Evolutionary conservation across 35 echinoderm and acorn worm genomes (phyloP).

Genomic region (Chiridota heheva): DNA sequence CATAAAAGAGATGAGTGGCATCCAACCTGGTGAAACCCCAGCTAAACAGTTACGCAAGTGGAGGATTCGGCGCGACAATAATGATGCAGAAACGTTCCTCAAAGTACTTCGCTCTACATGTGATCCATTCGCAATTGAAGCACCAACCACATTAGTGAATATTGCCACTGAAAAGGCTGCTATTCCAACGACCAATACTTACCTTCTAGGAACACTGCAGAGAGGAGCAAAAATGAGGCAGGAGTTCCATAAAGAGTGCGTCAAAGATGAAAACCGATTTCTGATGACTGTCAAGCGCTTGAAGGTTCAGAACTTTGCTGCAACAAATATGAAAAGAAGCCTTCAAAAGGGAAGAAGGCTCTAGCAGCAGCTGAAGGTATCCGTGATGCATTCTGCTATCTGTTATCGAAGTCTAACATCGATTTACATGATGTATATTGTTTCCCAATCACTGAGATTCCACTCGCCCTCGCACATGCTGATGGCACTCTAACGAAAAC

Average conservation of each 20-base stretch:
- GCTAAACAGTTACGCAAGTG: slow-evolving; percentile 42
- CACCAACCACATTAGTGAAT: slow-evolving; percentile 32
- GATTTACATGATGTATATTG: too few relatives aligned
- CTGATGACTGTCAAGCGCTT: slow-evolving; percentile 46
- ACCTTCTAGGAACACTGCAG: slow-evolving; percentile 36
- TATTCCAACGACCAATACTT: slow-evolving; percentile 38
- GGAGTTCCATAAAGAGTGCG: slow-evolving; percentile 32
- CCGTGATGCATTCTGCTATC: too few relatives aligned
- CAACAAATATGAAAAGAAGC: slow-evolving; percentile 36
- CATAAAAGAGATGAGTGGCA: slow-evolving; percentile 59
- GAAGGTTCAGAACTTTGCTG: slow-evolving; percentile 58
- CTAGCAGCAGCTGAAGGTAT: too few relatives aligned
- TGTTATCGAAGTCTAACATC: too few relatives aligned
- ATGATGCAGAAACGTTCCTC: slow-evolving; percentile 40
- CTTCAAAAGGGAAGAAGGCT: too few relatives aligned
- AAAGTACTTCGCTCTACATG: slow-evolving; percentile 27
- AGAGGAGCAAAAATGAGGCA: slow-evolving; percentile 39
- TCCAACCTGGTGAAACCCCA: slow-evolving; percentile 49
- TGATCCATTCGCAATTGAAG: slow-evolving; percentile 37
- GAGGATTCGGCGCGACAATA: slow-evolving; percentile 53
- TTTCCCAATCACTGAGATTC: too few relatives aligned
- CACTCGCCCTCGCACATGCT: too few relatives aligned
- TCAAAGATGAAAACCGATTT: slow-evolving; percentile 24
- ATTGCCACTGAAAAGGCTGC: slow-evolving; percentile 52
- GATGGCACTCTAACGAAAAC: too few relatives aligned